Percentiles rank a stretch among this genome's conserved stretches.
Evolutionary conservation across 2,888 invertebrate genomes (phyloP).

Genomic region (Catocala sponsa): DNA sequence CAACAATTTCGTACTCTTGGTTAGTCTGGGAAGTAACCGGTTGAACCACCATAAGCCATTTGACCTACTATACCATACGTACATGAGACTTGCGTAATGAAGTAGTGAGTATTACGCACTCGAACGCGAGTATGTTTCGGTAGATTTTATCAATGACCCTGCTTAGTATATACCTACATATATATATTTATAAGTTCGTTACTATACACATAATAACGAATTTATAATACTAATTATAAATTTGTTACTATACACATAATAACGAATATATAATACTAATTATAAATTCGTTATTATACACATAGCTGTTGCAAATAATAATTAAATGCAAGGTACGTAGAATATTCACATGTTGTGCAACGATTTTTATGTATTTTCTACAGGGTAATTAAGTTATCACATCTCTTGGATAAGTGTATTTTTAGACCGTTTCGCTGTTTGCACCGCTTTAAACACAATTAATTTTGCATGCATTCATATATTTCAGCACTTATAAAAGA

Average conservation of each 20-base stretch:
- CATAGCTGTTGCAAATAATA: no score
- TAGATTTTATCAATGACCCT: slow-evolving; percentile 63
- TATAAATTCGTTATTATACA: not conserved
- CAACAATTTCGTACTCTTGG: slow-evolving; percentile 28
- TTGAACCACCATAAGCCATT: slow-evolving; percentile 59
- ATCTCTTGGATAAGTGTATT: no score
- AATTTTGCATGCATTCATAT: no score
- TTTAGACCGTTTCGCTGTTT: no score
- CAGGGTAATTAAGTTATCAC: no score
- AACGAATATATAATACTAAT: not conserved
- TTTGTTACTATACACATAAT: slow-evolving; percentile 14
- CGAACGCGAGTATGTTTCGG: slow-evolving; percentile 31
- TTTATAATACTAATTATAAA: not conserved
- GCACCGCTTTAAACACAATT: no score
- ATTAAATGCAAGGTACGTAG: no score
- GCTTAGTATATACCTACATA: slow-evolving; percentile 7
- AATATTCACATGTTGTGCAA: not conserved
- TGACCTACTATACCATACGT: slow-evolving; percentile 75
- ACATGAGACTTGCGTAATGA: slow-evolving; percentile 62
- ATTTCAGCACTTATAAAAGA: no score
- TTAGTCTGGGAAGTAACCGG: slow-evolving; percentile 61
- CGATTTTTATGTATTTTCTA: no score
- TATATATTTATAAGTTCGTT: slow-evolving; percentile 3
- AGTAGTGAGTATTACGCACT: slow-evolving; percentile 42
- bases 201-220: not conserved